Conservation (phyloP, 2,888 invertebrate genomes). For the Drosophila anomelani region DNA sequence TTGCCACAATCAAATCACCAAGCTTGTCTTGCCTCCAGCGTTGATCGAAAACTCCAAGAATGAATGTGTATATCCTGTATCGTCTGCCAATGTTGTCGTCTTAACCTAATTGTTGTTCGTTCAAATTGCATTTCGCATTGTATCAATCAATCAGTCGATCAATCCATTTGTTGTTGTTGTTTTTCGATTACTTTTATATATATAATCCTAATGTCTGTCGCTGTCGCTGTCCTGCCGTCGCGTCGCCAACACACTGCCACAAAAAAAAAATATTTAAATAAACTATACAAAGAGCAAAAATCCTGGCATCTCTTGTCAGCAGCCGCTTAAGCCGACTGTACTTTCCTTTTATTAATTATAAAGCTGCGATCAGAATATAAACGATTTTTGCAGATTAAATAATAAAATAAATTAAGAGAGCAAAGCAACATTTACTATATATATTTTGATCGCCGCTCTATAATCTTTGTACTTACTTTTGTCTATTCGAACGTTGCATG, state of each 20-base stretch:
- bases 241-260: constrained; percentile 53
- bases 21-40: constrained; percentile 22
- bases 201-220: constrained; percentile 65
- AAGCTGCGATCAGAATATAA: neutral
- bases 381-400: too few species aligned
- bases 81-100: constrained; percentile 68
- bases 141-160: constrained; percentile 22
- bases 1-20: constrained; percentile 20
- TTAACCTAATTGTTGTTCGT: constrained; percentile 64
- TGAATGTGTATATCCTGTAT: constrained; percentile 46
- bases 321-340: constrained; percentile 47
- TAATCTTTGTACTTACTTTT: constrained; percentile 18
- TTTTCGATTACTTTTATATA: constrained; percentile 50
- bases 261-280: constrained; percentile 14
- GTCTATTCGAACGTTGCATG: constrained; percentile 52
- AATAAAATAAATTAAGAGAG: too few species aligned
- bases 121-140: constrained; percentile 63
- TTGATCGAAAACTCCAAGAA: constrained; percentile 12
- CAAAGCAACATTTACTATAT: too few species aligned
- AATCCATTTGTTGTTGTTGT: constrained; percentile 75
- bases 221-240: constrained; percentile 60
- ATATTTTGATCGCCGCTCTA: constrained; percentile 19
- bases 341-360: constrained; percentile 28
- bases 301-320: constrained; percentile 52
- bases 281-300: constrained; percentile 17